Evolutionary conservation across 2,888 invertebrate species (phyloP).

Genomic region (Hybos culiciformis): DNA sequence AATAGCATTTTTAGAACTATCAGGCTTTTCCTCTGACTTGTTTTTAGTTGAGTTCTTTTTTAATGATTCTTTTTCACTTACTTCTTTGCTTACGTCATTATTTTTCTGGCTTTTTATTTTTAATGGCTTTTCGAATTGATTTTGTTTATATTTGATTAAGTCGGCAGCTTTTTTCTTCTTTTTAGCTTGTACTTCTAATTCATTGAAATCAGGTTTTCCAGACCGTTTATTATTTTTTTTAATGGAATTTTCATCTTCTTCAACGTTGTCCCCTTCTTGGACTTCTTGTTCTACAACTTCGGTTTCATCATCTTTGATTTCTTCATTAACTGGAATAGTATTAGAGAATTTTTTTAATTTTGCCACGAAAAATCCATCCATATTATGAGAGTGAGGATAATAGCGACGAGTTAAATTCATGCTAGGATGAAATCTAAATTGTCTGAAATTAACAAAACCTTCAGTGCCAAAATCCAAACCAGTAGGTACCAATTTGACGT

Average conservation of each 20-base stretch:
- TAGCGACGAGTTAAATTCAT: slow-evolving; percentile 78
- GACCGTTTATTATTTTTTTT: slow-evolving; percentile 25
- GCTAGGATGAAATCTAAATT: slow-evolving; percentile 77
- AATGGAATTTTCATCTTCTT: slow-evolving; percentile 4
- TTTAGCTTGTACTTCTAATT: slow-evolving; percentile 26
- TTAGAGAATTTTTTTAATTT: slow-evolving; percentile 95
- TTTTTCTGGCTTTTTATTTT: slow-evolving; percentile 22
- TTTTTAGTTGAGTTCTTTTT: not conserved
- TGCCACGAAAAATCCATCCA: slow-evolving; percentile 99
- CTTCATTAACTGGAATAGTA: slow-evolving; percentile 41
- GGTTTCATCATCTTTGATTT: slow-evolving; percentile 30
- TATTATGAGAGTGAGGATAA: slow-evolving; percentile 97
- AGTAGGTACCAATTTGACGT: slow-evolving; percentile 86
- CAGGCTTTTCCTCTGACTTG: not conserved
- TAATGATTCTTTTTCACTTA: not conserved
- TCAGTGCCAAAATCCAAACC: slow-evolving; percentile 91
- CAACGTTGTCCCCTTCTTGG: slow-evolving; percentile 2
- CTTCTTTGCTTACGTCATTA: not conserved
- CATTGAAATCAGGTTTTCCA: slow-evolving; percentile 25
- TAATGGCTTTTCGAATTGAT: slow-evolving; percentile 31
- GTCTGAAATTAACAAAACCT: slow-evolving; percentile 81
- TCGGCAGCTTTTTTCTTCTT: slow-evolving; percentile 28
- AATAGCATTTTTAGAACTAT: slow-evolving; percentile 1
- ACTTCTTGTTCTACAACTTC: slow-evolving; percentile 15
- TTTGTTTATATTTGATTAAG: slow-evolving; percentile 30